Base-by-base conservation (phyloP, 2,888 invertebrate genomes). In the Drosophila nr. perissopoda region DNA sequence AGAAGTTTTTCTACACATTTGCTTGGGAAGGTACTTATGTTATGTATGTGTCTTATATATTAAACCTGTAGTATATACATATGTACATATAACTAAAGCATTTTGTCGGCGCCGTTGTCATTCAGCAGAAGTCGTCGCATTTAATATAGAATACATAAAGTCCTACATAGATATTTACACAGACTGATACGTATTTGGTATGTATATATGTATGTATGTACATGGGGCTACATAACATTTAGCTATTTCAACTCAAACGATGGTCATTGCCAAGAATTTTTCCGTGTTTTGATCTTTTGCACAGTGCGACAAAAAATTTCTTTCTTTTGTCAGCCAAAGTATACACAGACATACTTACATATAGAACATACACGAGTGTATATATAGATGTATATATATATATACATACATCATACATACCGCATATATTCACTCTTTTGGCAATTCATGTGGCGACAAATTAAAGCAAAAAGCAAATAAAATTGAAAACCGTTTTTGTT, bases 241-340 rank as follows among this genome's bases (percentile, higher is more conserved):
- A 38, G 90, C 89, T 85, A 89, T 85, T 89, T 89, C 84, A 84
- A 79, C 85, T 82, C 74, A 70, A 75, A 73, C 76, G 90, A 90
- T 89, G 88, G 90, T 88, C 88, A 88, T 88, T 88, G 88, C 88
- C 88, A 88, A 88, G 88, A 88, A 89, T 90, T 88, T 88, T 90
- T 90, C 89, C 89, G 90, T 88, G 87, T 90, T 87, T 87, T 90
- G 86, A 87, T 90, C 90, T 87, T 77, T 76, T 76, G 78, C 78
- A 80, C 70, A 78, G 80, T 75, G 78, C 78, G 76, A 80, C 71
- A 60, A 70, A 74, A 73, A 83, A 79, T 78, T 74, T 76, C 75
- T 78, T 72, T 81, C 81, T 81, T 80, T 80, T 81, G 79, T 81
- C 72, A 76, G 66, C 59, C 53, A 74, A 70, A 58, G 52, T 70